Percentiles rank a stretch among this genome's conserved stretches.
These are phyloP conservation scores for Varroa destructor DNA, from an alignment of 1,140 invertebrate genomes.

Conservation along the genomic window DNA sequence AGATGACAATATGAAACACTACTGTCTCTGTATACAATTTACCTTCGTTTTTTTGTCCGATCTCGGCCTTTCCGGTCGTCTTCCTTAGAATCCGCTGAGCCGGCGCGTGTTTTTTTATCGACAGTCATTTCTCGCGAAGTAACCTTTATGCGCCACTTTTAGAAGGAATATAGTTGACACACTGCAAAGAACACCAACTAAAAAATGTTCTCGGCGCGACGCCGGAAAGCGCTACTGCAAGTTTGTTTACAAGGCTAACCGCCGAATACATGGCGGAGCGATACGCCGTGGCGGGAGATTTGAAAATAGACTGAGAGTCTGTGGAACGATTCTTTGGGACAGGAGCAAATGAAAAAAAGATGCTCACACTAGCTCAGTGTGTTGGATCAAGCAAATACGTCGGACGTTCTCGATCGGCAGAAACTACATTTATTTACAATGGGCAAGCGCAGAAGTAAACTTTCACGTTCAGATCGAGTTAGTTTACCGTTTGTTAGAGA, in stretches of 20 bases:
- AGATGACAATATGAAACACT: no score
- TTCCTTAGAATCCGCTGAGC: conserved; percentile 13
- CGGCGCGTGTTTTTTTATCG: conserved; percentile 11
- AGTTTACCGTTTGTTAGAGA: no score
- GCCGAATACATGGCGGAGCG: not conserved
- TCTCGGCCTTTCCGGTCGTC: conserved; percentile 20
- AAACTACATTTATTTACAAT: no score
- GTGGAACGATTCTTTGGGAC: not conserved
- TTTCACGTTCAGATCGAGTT: no score
- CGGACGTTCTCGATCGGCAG: no score
- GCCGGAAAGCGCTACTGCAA: not conserved
- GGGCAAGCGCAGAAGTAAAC: no score
- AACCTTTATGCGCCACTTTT: not conserved
- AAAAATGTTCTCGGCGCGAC: not conserved
- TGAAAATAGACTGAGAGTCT: not conserved
- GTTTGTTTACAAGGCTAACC: no score
- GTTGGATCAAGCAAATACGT: no score
- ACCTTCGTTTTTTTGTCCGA: conserved; percentile 4
- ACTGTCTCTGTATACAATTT: not conserved
- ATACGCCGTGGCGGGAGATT: conserved; percentile 12
- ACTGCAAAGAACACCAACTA: not conserved
- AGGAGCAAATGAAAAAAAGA: no score
- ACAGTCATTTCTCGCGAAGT: conserved; percentile 5
- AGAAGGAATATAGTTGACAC: not conserved
- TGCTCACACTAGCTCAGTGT: no score